Percentiles rank a stretch among this genome's conserved stretches.
phyloP scores from a whole-genome alignment of 2,113 vertebrate species.

The Bambusicola thoracicus region DNA sequence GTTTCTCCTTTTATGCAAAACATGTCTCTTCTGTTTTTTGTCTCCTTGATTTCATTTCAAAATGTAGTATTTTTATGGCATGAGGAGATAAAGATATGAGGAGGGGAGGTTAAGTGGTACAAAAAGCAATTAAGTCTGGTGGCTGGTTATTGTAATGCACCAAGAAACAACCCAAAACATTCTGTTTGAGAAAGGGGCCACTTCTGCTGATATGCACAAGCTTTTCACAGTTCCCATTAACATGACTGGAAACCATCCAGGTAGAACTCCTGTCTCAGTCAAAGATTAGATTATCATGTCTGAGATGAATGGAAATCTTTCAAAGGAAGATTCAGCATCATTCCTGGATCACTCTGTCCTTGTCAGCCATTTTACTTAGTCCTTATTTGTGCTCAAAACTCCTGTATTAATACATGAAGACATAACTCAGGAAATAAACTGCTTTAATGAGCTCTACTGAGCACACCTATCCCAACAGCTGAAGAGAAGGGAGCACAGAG shows the following conservation, averaged over 20 bases:
- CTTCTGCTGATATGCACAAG: background rate
- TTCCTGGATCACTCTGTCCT: background rate
- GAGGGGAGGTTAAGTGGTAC: constrained; percentile 59
- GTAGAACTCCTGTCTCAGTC: background rate
- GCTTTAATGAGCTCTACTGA: background rate
- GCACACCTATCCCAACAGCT: background rate
- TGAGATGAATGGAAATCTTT: constrained; percentile 11
- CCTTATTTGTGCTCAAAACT: background rate
- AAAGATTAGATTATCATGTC: constrained; percentile 15
- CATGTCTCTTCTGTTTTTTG: constrained; percentile 74
- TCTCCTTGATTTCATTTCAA: constrained; percentile 74
- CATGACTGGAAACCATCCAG: constrained; percentile 36
- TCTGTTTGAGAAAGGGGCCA: background rate
- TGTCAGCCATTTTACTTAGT: background rate
- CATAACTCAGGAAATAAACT: background rate
- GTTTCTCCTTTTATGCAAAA: constrained; percentile 74
- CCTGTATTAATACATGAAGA: background rate
- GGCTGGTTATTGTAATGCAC: constrained; percentile 32
- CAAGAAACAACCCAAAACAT: background rate
- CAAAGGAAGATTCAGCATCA: background rate
- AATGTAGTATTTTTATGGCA: constrained; percentile 69
- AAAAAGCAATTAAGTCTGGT: constrained; percentile 44
- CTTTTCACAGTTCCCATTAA: constrained; percentile 38
- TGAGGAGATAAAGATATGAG: constrained; percentile 46
- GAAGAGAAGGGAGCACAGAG: background rate